These are phyloP conservation scores for Solea senegalensis DNA, from an alignment of 2,113 vertebrate species.

Conservation along the genomic window DNA sequence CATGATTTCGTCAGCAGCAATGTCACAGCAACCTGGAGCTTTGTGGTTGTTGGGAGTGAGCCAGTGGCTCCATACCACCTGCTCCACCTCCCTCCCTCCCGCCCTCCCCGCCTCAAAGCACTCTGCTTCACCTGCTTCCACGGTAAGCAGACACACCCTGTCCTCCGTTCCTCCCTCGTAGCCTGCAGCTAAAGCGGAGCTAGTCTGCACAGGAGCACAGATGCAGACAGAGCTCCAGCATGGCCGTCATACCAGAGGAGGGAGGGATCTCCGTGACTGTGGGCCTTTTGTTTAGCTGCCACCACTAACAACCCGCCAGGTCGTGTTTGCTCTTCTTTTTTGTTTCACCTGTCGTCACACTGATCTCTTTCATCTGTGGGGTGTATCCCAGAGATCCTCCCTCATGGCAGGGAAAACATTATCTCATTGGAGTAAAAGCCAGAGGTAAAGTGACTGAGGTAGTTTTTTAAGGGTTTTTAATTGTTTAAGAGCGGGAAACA, in stretches of 20 bases:
- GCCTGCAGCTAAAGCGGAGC: conserved; percentile 60
- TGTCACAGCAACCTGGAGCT: conserved; percentile 12
- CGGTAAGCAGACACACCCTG: conserved; percentile 68
- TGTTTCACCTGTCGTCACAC: conserved; percentile 60
- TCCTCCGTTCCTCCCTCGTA: conserved; percentile 44
- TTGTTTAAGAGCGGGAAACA: too few relatives aligned
- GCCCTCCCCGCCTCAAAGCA: conserved; percentile 31
- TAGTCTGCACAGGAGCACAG: conserved; percentile 62
- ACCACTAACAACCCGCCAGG: conserved; percentile 35
- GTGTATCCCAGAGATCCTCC: conserved; percentile 54
- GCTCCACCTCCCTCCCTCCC: conserved; percentile 25
- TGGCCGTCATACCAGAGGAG: conserved; percentile 53
- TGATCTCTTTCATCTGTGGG: conserved; percentile 59
- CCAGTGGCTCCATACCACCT: conserved; percentile 47
- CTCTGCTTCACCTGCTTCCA: conserved; percentile 64
- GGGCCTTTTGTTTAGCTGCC: conserved; percentile 69
- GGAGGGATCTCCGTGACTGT: conserved; percentile 61
- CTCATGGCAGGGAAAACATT: conserved; percentile 60
- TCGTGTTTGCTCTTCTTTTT: conserved; percentile 58
- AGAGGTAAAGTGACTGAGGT: conserved; percentile 61
- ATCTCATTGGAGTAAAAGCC: conserved; percentile 60
- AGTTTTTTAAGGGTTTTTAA: conserved; percentile 46
- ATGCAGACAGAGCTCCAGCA: conserved; percentile 60
- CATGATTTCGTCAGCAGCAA: conserved; percentile 27
- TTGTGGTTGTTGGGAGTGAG: conserved; percentile 9